Base-by-base conservation (phyloP, 2,888 invertebrate species). In the Drosophila borealis region DNA sequence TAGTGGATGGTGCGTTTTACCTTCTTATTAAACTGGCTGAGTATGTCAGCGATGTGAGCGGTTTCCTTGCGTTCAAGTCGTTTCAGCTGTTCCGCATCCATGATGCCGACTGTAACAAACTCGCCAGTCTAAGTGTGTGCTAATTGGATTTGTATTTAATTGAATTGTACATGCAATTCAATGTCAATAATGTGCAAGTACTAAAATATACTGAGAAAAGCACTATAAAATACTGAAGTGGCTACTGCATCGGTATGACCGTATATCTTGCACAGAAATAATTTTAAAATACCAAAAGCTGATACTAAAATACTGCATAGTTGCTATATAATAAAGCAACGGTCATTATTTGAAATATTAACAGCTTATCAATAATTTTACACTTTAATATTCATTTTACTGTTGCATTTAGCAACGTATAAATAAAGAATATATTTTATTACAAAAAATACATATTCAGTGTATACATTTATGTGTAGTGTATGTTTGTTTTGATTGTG, bases 31-130 rank as follows among this genome's bases (percentile, higher is more conserved):
- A 92, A 92, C 36, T 83, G 73, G 14, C 75, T 70, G 19, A 92
- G 71, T 65, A 91, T 81, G 51, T 70, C 68, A 70, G 87, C 81
- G 14, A 91, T 88, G 59, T 90, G 77, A 17, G 80, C 84, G 21
- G 81, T 51, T 55, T 91, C 88, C 60, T 87, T 88, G 14, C 83
- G 80, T 67, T 90, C 80, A 13, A 92, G 76, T 13, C 80, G 85
- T 51, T 90, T 88, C 60, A 92, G 68, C 46, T 91, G 87, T 61
- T 89, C 86, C 51, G 82, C 79, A 44, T 91, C 91, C 92, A 92
- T 92, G 73, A 63, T 71, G 68, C 78, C 49, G 39, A 62, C 57
- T 57, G 49, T 51, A 54, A 44, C 39, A 34, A 61, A 13, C 44
- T 48, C 33, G 41, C 39, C 49, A 56, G 61, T 46, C 29, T 34